Conservation (phyloP, 2,888 invertebrate species). For the Acleris cristana region DNA sequence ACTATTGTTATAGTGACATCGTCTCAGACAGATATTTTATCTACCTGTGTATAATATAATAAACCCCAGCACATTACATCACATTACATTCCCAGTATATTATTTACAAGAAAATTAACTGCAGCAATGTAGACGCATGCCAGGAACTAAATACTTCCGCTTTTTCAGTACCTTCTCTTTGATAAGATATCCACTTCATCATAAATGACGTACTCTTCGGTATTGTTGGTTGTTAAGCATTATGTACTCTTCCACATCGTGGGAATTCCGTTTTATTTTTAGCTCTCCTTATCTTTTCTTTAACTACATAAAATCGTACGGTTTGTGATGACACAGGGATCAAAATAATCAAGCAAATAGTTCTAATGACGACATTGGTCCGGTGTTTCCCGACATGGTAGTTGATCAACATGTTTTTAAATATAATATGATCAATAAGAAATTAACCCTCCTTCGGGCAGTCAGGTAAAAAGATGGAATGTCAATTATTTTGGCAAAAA, state of each 20-base stretch:
- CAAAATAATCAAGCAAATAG: background rate
- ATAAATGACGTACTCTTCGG: background rate
- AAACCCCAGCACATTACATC: too few species aligned
- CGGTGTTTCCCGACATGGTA: background rate
- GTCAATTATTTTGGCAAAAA: too few species aligned
- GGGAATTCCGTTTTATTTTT: slow-evolving; percentile 1
- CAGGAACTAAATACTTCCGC: too few species aligned
- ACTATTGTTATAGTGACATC: too few species aligned
- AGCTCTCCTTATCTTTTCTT: background rate
- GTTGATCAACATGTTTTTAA: background rate
- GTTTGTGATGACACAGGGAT: slow-evolving; percentile 18
- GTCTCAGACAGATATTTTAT: too few species aligned
- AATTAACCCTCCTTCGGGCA: too few species aligned
- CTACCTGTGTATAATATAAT: too few species aligned
- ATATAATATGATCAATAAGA: too few species aligned
- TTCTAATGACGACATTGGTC: background rate
- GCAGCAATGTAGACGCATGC: too few species aligned
- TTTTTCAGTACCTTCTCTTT: background rate
- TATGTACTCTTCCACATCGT: slow-evolving; percentile 6
- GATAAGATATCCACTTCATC: slow-evolving; percentile 23
- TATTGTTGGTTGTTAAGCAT: background rate
- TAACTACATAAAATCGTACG: slow-evolving; percentile 2
- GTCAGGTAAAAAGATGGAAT: too few species aligned
- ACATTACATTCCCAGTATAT: slow-evolving; percentile 12
- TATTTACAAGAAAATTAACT: too few species aligned